These are phyloP conservation scores for Actinopyga echinites DNA, from an alignment of 53 echinoderm and acorn worm genomes.

Conservation along the genomic window DNA sequence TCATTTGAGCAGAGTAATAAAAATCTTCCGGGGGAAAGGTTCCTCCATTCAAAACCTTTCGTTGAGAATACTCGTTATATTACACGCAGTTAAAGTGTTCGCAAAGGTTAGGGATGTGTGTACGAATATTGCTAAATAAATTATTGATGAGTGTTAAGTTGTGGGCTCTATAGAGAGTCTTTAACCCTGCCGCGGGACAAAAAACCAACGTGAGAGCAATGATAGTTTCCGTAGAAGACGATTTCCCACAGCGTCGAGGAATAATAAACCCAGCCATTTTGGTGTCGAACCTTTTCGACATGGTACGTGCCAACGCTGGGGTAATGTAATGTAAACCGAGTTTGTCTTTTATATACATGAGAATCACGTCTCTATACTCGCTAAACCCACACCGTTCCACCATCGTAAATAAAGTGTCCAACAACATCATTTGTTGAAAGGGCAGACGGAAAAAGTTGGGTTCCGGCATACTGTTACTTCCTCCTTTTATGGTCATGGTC, in stretches of 20 bases:
- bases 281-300: neutral
- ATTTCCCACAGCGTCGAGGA: constrained; percentile 25
- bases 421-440: constrained; percentile 31
- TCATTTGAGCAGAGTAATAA: neutral
- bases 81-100: neutral
- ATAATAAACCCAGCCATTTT: constrained; percentile 25
- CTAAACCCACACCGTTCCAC: neutral
- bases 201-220: neutral
- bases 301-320: neutral
- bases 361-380: neutral
- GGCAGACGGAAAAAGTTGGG: neutral
- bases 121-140: neutral
- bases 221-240: constrained; percentile 12
- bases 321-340: neutral
- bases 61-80: neutral
- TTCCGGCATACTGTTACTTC: neutral
- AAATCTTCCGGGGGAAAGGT: neutral
- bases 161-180: constrained; percentile 17
- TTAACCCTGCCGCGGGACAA: constrained; percentile 23
- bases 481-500: neutral
- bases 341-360: neutral
- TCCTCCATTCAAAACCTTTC: neutral
- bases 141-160: neutral
- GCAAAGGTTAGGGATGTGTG: neutral
- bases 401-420: neutral